Conservation (phyloP, 2,113 vertebrate genomes). For the Hiodon tergisus region DNA sequence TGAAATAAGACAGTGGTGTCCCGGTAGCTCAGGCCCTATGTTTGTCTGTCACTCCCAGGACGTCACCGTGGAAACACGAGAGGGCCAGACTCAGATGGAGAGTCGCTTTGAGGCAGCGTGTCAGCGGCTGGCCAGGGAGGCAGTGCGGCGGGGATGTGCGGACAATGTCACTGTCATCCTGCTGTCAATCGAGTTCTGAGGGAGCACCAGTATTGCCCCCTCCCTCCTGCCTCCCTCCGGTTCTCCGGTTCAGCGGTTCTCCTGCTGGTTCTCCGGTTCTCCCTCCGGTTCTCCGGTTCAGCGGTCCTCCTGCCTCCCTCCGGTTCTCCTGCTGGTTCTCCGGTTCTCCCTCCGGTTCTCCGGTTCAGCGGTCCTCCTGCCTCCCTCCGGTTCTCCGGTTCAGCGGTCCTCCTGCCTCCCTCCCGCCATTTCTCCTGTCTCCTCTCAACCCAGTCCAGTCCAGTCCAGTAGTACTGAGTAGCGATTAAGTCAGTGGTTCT, state of each 20-base stretch:
- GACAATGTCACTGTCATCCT: conserved; percentile 94
- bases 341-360: too few species aligned
- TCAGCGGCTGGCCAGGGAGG: conserved; percentile 82
- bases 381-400: too few species aligned
- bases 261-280: too few species aligned
- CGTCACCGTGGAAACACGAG: conserved; percentile 57
- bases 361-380: too few species aligned
- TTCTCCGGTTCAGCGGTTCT: neutral
- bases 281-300: too few species aligned
- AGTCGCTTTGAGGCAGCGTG: conserved; percentile 72
- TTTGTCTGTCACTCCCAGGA: conserved; percentile 58
- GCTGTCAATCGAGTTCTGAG: conserved; percentile 73
- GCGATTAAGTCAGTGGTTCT: too few species aligned
- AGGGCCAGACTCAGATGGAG: conserved; percentile 59
- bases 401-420: too few species aligned
- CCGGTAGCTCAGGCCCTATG: neutral
- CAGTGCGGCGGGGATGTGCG: conserved; percentile 82
- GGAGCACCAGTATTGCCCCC: neutral
- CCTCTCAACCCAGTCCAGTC: too few species aligned
- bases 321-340: too few species aligned
- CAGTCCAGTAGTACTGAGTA: too few species aligned
- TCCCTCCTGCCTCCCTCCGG: neutral
- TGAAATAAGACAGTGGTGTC: neutral
- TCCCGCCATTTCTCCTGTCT: too few species aligned
- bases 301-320: too few species aligned